Evolutionary conservation across 2,113 vertebrate species (phyloP).

Genomic region (Peromyscus polionotus): DNA sequence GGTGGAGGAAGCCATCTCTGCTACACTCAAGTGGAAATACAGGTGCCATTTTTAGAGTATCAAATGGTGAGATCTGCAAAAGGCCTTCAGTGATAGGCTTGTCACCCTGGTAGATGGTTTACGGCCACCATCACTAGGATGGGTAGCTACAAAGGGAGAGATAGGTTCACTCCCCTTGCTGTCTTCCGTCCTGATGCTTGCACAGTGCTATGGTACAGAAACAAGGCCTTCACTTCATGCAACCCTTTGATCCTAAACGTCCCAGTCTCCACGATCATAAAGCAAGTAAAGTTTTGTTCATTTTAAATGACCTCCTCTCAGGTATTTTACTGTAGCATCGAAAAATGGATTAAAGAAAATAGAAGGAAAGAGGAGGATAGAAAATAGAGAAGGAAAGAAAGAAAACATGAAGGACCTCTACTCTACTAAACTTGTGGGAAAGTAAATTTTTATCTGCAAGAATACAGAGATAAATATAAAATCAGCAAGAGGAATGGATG

Average conservation of each 20-base stretch:
- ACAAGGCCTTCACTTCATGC: neutral
- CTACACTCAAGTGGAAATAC: neutral
- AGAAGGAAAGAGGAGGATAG: neutral
- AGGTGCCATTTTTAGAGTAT: neutral
- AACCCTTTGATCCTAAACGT: neutral
- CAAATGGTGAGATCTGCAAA: neutral
- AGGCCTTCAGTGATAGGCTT: neutral
- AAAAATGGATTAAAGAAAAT: neutral
- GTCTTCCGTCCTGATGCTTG: neutral
- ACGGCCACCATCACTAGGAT: neutral
- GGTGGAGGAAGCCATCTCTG: neutral
- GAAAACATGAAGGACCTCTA: neutral
- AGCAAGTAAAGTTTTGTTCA: neutral
- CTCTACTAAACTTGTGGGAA: constrained; percentile 21
- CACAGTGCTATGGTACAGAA: neutral
- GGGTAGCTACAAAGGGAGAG: neutral
- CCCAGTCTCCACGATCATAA: too few species aligned
- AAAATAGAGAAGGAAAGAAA: neutral
- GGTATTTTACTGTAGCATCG: neutral
- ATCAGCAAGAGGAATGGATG: constrained; percentile 51
- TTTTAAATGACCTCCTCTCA: neutral
- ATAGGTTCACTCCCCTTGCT: neutral
- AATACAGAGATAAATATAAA: constrained; percentile 53
- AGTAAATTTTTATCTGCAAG: constrained; percentile 51
- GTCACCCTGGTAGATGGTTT: neutral